Evolutionary conservation across 2,113 vertebrate genomes (phyloP).

Genomic region (Potamarius usumacintae): DNA sequence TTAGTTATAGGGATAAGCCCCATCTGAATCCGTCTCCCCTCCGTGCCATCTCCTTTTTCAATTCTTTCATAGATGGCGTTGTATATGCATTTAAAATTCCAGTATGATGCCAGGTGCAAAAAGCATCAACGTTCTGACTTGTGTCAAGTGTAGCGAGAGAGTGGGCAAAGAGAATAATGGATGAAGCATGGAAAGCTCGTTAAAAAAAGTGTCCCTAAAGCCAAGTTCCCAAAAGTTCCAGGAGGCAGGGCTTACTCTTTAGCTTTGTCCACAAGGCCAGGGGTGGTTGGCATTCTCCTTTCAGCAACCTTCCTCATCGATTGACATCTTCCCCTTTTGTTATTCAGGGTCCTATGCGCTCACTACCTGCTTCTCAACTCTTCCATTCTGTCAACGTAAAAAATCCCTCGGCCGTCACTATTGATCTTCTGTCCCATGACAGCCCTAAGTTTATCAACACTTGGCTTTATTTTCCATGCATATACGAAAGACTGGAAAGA

Average conservation of each 20-base stretch:
- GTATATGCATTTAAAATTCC: slow-evolving; percentile 38
- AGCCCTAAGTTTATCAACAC: slow-evolving; percentile 27
- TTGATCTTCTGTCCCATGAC: background rate
- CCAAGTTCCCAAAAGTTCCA: background rate
- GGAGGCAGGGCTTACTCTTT: background rate
- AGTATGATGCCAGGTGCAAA: slow-evolving; percentile 39
- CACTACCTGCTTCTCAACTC: slow-evolving; percentile 24
- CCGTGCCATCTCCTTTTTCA: slow-evolving; percentile 20
- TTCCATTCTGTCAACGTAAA: background rate
- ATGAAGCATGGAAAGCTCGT: slow-evolving; percentile 39
- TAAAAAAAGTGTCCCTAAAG: slow-evolving; percentile 35
- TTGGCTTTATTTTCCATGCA: slow-evolving; percentile 59
- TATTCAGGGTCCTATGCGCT: slow-evolving; percentile 39
- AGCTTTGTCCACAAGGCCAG: background rate
- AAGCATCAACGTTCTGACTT: slow-evolving; percentile 28
- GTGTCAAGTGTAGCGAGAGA: slow-evolving; percentile 6
- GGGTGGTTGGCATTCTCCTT: slow-evolving; percentile 20
- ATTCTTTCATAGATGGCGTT: slow-evolving; percentile 18
- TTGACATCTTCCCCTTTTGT: slow-evolving; percentile 47
- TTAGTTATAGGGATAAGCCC: slow-evolving; percentile 23
- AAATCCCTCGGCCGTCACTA: slow-evolving; percentile 5
- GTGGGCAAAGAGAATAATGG: slow-evolving; percentile 27
- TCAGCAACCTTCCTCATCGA: slow-evolving; percentile 43
- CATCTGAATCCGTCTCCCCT: background rate
- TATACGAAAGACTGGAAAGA: slow-evolving; percentile 47